phyloP scores from a whole-genome alignment of 2,888 invertebrate genomes.

The Leptopilina myrica region DNA sequence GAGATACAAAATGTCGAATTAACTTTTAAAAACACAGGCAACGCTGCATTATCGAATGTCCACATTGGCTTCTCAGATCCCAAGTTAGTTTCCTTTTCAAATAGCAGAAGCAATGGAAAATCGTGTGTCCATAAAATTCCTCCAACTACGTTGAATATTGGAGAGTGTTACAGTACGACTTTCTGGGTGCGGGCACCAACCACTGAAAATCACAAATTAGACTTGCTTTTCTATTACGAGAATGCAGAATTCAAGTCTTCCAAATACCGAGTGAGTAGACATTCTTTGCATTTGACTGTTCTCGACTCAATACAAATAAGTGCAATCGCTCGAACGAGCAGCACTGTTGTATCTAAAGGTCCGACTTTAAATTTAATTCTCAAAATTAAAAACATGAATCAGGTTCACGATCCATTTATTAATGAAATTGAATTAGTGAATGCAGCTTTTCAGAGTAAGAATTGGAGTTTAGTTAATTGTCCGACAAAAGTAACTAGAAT shows the following conservation, averaged over 20 bases:
- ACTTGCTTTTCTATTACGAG: conserved; percentile 87
- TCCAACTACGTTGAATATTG: conserved; percentile 78
- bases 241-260: conserved; percentile 75
- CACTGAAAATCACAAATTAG: conserved; percentile 81
- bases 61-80: conserved; percentile 85
- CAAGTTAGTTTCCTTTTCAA: conserved; percentile 80
- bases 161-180: conserved; percentile 78
- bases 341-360: conserved; percentile 64
- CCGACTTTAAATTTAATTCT: conserved; percentile 82
- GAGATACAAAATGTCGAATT: conserved; percentile 85
- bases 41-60: conserved; percentile 81
- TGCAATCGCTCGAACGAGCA: conserved; percentile 78
- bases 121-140: conserved; percentile 74
- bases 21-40: conserved; percentile 84
- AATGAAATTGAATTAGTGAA: conserved; percentile 80
- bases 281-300: conserved; percentile 82
- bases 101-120: conserved; percentile 64
- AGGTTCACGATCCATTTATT: conserved; percentile 80
- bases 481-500: conserved; percentile 72
- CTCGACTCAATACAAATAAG: conserved; percentile 81
- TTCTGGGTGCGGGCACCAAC: conserved; percentile 86
- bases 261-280: conserved; percentile 81
- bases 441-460: conserved; percentile 80
- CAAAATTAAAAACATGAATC: conserved; percentile 84
- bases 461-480: conserved; percentile 79